phyloP scores from a whole-genome alignment of 92 coral and sea anemone species.

The Epizoanthus fatuus region DNA sequence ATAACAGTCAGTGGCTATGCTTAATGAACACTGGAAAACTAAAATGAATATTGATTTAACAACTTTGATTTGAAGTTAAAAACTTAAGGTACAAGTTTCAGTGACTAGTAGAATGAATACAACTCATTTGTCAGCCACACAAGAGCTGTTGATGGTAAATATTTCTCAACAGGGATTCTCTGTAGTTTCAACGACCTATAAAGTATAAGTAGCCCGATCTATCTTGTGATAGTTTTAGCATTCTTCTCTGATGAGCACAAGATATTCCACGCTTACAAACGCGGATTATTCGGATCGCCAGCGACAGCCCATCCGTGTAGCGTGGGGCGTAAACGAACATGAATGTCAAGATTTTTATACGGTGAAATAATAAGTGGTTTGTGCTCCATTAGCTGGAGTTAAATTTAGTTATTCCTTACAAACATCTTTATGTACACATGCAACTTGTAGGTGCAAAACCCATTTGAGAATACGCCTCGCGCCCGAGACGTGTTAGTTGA shows the following conservation, averaged over 20 bases:
- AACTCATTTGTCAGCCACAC: no score
- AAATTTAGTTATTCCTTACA: background rate
- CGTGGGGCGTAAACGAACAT: background rate
- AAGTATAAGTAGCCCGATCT: no score
- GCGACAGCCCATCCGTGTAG: constrained; percentile 37
- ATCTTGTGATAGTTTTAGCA: background rate
- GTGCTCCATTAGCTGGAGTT: background rate
- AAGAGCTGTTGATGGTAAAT: no score
- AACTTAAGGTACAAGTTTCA: no score
- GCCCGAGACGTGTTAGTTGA: background rate
- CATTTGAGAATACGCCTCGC: background rate
- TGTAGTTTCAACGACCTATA: no score
- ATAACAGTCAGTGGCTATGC: no score
- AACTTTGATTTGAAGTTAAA: no score
- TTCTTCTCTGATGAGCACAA: background rate
- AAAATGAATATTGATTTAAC: no score
- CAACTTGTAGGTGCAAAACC: background rate
- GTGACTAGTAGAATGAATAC: no score
- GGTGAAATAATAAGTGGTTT: constrained; percentile 29
- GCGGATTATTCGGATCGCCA: background rate
- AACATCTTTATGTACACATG: background rate
- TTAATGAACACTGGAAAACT: no score
- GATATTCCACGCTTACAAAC: background rate
- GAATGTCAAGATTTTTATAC: constrained; percentile 30
- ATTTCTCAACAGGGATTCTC: no score